Evolutionary conservation across 2,113 vertebrate species (phyloP).

Genomic region (Prunella fulvescens): DNA sequence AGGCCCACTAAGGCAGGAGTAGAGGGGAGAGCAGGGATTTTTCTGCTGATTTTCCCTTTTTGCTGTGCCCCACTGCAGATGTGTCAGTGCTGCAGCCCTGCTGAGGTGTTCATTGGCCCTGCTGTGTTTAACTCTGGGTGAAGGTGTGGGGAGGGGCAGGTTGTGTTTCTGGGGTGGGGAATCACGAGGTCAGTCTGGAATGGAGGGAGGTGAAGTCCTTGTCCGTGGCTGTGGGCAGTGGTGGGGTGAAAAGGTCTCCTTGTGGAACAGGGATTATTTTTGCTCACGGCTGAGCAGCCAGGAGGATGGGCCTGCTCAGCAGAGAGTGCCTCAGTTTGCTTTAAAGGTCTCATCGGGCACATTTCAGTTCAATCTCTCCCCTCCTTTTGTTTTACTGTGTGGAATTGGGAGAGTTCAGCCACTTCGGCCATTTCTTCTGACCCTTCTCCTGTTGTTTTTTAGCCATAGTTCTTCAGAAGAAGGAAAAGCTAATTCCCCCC

Average conservation of each 20-base stretch:
- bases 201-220: not conserved
- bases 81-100: not conserved
- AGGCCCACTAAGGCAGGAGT: not conserved
- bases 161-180: not conserved
- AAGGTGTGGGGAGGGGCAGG: not conserved
- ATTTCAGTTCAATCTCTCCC: not conserved
- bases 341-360: not conserved
- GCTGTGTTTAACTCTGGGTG: not conserved
- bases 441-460: not conserved
- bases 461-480: not conserved
- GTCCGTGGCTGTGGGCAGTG: not conserved
- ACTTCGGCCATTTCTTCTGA: not conserved
- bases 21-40: not conserved
- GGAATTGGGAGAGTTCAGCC: not conserved
- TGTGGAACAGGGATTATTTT: not conserved
- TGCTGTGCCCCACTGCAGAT: constrained; percentile 20
- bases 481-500: not conserved
- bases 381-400: not conserved
- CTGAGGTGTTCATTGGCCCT: not conserved
- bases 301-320: not conserved
- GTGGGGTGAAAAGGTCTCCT: not conserved
- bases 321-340: not conserved
- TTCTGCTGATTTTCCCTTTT: not conserved
- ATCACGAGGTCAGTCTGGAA: not conserved
- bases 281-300: not conserved